Evolutionary conservation across 2,888 invertebrate species (phyloP), one percentile per base, ranked within the genome.

Genomic region (Monopis laevigella): DNA sequence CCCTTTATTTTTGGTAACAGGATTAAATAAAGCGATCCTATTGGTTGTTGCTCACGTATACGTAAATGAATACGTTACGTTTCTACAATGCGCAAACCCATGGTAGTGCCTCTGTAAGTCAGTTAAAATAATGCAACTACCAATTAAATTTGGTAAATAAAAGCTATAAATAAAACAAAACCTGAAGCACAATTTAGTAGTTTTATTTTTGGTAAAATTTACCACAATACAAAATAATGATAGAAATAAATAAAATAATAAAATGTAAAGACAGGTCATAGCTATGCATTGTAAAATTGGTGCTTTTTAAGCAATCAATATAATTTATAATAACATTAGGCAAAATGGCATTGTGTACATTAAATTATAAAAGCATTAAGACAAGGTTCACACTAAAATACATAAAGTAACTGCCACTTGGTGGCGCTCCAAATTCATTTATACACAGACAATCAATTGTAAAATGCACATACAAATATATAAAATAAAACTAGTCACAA

Each of bases 151-250:
- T 7, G 24, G 24, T 5, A 21, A 21, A 7, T 7, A 21, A 21
- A 21, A 7, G 24, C 6, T 5, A 21, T 7, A 21, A 7, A 17
- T 32, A 16, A 32, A 32, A 32, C 17, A 16, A 46, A 78, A 56
- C 55, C 48, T 73, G 69, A 80, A 80, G 80, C 80, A 80, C 73
- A 78, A 78, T 80, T 80, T 80, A 77, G 78, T 78, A 74, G 67
- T 73, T 75, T 77, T 80, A 78, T 78, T 80, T 80, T 80, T 78
- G 78, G 78, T 80, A 80, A 78, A 77, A 71, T 75, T 75, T 78
- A 80, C 80, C 80, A 75, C 68, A 73, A 72, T 78, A 80, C 73
- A 78, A 80, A 80, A 75, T 77, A 78, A 75, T 72, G 61, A 78
- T 72, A 75, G 73, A 77, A 80, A 80, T 80, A 80, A 80, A 80